Base-by-base conservation (phyloP, 2,113 vertebrate genomes). In the Alexandromys fortis region DNA sequence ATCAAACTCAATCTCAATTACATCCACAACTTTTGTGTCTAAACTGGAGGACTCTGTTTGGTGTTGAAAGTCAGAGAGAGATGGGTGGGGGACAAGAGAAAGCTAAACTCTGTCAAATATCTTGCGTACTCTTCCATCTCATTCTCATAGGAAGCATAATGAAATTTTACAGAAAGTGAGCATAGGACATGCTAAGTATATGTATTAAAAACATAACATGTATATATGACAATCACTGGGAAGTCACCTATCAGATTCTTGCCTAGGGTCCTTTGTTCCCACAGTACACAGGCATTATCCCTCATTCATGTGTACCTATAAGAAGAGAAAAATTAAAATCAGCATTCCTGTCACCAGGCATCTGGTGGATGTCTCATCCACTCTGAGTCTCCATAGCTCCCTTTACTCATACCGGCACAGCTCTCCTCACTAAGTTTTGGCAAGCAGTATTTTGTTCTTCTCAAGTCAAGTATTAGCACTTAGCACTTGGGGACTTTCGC, bases 1-100 rank as follows among this genome's bases (percentile, higher is more conserved):
- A 77, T 90, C 52, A 95, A 86, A 95, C 96, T 91, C 47, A 88
- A 65, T 88, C 76, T 97, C 52, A 24, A 61, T 73, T 88, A 91
- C 65, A 83, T 76, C 67, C 49, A 38, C 16, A 88, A 75, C 26
- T 87, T 49, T 85, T 72, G 28, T 45, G 5, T 75, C 22, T 6
- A 70, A 70, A 86, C 45, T 78, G 70, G 35, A 89, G 38, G 76
- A 16, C 30, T 65, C 33, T 82, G 82, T 14, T 38, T 83, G 73
- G 38, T n/a, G 28, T 35, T 22, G 1, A 73, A 68, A 58, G 72
- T 4, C 65, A 47, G 35, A 67, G 26, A 47, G 7, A 94, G 42
- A 24, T 26, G 3, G 2, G 2, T 33, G 0, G 21, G 3, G 1
- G 0, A 33, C 52, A 38, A 19, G 1, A 55, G 49, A 95, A 90